Conservation (phyloP, 2,888 invertebrate genomes). For the Epistrophella euchroma region DNA sequence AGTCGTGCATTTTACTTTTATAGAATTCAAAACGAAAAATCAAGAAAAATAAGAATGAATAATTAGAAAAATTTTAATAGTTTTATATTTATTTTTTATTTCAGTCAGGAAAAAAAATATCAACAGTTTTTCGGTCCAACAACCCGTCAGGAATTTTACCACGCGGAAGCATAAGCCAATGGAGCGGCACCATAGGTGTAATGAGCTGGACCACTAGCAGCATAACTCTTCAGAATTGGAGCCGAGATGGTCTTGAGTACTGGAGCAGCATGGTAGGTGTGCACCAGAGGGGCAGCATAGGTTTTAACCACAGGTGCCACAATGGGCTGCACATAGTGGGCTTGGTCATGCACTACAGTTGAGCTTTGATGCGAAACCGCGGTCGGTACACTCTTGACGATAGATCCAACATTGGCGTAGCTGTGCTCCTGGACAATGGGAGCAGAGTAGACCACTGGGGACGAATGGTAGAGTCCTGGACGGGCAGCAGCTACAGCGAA, state of each 20-base stretch:
- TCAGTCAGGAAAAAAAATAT: constrained; percentile 30
- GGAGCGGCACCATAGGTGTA: constrained; percentile 58
- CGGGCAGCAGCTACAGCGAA: constrained; percentile 80
- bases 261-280: constrained; percentile 48
- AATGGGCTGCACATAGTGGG: constrained; percentile 80
- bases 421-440: constrained; percentile 81
- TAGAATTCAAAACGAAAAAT: neutral
- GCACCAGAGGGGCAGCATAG: constrained; percentile 57
- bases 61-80: too few relatives aligned
- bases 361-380: constrained; percentile 85
- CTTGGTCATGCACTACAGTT: constrained; percentile 84
- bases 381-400: constrained; percentile 83
- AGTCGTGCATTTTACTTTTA: too few relatives aligned
- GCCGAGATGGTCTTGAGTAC: constrained; percentile 52
- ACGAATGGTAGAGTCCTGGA: constrained; percentile 78
- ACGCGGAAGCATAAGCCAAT: constrained; percentile 48
- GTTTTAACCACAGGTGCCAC: constrained; percentile 80
- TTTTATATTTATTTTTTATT: constrained; percentile 3
- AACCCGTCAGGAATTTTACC: constrained; percentile 38
- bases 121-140: constrained; percentile 33
- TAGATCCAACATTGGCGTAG: constrained; percentile 80
- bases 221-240: constrained; percentile 52
- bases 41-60: neutral
- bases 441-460: constrained; percentile 77
- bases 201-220: constrained; percentile 53